Evolutionary conservation across 2,797 vertebrate species (phyloP), one percentile per base, ranked within the genome.

Genomic region (Geotria australis): DNA sequence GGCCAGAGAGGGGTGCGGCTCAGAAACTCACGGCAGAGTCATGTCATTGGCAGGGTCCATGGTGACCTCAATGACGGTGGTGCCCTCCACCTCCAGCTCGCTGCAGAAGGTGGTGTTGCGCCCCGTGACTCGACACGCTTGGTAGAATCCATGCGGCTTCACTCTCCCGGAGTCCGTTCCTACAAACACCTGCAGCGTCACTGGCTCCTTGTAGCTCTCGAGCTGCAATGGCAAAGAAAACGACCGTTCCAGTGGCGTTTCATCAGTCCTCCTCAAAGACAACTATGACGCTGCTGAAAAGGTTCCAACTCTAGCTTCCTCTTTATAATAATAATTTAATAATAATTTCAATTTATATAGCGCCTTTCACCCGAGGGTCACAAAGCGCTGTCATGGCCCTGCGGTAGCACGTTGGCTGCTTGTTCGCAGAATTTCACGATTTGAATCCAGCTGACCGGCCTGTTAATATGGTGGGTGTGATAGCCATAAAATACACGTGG

Each of bases 101-200:
- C 85, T 89, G 68, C 91, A 98, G 60, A 85, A 79, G 3, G 86
- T 98, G 49, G 91, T 96, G 73, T 96, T 98, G 63, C 89, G 78
- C 47, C 91, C 91, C 0, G 88, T 98, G 10, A 98, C 89, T 57
- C 80, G 72, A 67, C 91, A 98, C 45, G 91, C 88, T 71, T 98
- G 91, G 70, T 98, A 96, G 74, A 96, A 98, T 38, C 91, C 89
- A 13, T 98, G 91, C 1, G 91, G 91, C 65, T 89, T 98, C 66
- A 95, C 85, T 3, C 91, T 80, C 2, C 88, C 91, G 0, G 82
- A 71, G 63, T 98, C 91, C 2, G 86, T 95, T n/a, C 82, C 86
- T 63, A 96, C 89, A 60, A 96, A 98, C 48, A 98, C 79, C 64
- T 91, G 89, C 64, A 96, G 73, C 62, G 85, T 73, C 65, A 86